Conservation (phyloP, 2,113 vertebrate genomes). For the Chloroceryle aenea region DNA sequence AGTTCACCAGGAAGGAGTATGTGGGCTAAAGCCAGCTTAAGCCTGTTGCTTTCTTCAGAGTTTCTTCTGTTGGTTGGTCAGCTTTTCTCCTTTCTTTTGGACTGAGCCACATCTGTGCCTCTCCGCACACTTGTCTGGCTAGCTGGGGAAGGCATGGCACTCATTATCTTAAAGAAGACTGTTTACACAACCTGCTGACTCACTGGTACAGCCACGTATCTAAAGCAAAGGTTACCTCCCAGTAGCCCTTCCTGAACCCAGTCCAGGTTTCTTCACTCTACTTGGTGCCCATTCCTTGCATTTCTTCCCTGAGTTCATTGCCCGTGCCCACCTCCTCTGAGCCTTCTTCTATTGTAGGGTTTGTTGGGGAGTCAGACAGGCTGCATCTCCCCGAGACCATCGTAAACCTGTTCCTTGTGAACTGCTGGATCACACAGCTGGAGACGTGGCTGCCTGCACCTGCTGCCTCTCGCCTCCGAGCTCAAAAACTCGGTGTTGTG, state of each 20-base stretch:
- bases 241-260: no score
- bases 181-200: not conserved
- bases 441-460: not conserved
- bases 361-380: not conserved
- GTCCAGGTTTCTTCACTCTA: not conserved
- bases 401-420: not conserved
- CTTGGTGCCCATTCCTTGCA: not conserved
- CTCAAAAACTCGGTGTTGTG: accelerated
- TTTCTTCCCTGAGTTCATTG: not conserved
- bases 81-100: not conserved
- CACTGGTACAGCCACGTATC: not conserved
- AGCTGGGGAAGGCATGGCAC: not conserved
- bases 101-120: accelerated
- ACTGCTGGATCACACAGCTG: not conserved
- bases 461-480: not conserved
- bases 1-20: not conserved
- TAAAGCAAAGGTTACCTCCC: not conserved
- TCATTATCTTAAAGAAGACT: not conserved
- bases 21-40: not conserved
- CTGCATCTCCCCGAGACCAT: not conserved
- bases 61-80: not conserved
- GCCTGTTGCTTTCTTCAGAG: not conserved
- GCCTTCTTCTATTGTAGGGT: not conserved
- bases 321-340: not conserved
- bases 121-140: not conserved